Percentiles rank a stretch among this genome's conserved stretches.
Evolutionary conservation across 2,113 vertebrate species (phyloP).

Genomic region (Nerophis ophidion): DNA sequence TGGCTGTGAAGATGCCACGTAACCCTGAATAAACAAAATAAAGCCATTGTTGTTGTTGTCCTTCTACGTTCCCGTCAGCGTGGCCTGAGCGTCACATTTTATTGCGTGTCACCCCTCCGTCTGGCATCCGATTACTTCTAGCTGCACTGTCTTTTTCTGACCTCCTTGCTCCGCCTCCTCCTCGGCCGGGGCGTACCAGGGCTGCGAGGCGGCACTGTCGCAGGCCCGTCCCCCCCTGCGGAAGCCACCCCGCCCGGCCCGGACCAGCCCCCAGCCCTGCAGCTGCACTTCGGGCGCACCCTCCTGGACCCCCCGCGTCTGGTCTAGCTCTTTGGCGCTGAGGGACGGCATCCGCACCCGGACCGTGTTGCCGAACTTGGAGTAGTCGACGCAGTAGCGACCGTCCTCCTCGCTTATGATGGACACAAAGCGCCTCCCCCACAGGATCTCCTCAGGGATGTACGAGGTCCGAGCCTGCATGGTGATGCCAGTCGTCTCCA

Average conservation of each 20-base stretch:
- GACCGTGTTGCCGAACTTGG: conserved; percentile 80
- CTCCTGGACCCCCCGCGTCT: conserved; percentile 61
- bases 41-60: not conserved
- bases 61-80: not conserved
- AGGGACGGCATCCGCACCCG: conserved; percentile 68
- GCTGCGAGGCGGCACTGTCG: conserved; percentile 41
- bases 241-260: conserved; percentile 72
- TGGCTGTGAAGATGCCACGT: conserved; percentile 11
- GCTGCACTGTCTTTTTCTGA: conserved; percentile 64
- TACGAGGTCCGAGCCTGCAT: conserved; percentile 82
- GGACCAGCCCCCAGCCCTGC: conserved; percentile 72
- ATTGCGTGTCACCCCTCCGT: conserved; percentile 33
- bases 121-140: conserved; percentile 70
- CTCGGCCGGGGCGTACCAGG: conserved; percentile 59
- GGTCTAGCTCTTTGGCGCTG: conserved; percentile 75
- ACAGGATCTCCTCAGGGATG: conserved; percentile 77
- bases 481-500: conserved; percentile 79
- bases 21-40: not conserved
- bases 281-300: conserved; percentile 32
- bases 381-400: conserved; percentile 77
- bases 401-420: conserved; percentile 78
- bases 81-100: conserved; percentile 6
- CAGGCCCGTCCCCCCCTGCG: conserved; percentile 62
- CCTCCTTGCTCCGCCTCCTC: conserved; percentile 51
- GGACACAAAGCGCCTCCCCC: conserved; percentile 79